Conservation (phyloP, 2,888 invertebrate genomes). For the Hesperia comma region DNA sequence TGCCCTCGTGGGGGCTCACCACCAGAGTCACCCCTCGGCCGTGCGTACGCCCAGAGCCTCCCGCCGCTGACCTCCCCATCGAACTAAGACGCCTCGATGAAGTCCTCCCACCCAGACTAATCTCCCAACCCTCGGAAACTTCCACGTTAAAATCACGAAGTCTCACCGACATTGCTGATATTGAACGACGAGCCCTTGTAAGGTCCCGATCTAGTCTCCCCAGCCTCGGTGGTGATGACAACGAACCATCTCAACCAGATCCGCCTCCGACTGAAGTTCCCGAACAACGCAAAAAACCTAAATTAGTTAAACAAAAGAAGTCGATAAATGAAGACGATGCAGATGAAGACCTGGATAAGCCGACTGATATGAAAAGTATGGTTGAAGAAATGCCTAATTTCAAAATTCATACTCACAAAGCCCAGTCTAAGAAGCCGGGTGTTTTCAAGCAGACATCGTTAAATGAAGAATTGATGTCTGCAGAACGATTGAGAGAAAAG, state of each 20-base stretch:
- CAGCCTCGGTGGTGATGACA: slow-evolving; percentile 82
- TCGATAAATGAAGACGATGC: slow-evolving; percentile 90
- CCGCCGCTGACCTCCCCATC: slow-evolving; percentile 91
- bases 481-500: slow-evolving; percentile 92
- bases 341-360: slow-evolving; percentile 86
- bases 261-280: slow-evolving; percentile 59
- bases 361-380: slow-evolving; percentile 87
- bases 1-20: slow-evolving; percentile 89
- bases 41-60: slow-evolving; percentile 90
- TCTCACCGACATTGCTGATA: slow-evolving; percentile 91
- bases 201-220: slow-evolving; percentile 91
- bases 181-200: slow-evolving; percentile 88
- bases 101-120: slow-evolving; percentile 77
- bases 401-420: slow-evolving; percentile 78
- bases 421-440: slow-evolving; percentile 81
- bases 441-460: slow-evolving; percentile 93
- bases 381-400: slow-evolving; percentile 87
- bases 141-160: slow-evolving; percentile 91
- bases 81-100: slow-evolving; percentile 91
- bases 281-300: slow-evolving; percentile 87
- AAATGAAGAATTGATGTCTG: slow-evolving; percentile 95
- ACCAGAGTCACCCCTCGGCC: slow-evolving; percentile 64
- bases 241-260: slow-evolving; percentile 57
- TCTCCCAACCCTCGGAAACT: slow-evolving; percentile 81
- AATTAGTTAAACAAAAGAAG: slow-evolving; percentile 93